Evolutionary conservation across 2,113 vertebrate genomes (phyloP), one percentile per base, ranked within the genome.

Genomic region (Gavialis gangeticus): DNA sequence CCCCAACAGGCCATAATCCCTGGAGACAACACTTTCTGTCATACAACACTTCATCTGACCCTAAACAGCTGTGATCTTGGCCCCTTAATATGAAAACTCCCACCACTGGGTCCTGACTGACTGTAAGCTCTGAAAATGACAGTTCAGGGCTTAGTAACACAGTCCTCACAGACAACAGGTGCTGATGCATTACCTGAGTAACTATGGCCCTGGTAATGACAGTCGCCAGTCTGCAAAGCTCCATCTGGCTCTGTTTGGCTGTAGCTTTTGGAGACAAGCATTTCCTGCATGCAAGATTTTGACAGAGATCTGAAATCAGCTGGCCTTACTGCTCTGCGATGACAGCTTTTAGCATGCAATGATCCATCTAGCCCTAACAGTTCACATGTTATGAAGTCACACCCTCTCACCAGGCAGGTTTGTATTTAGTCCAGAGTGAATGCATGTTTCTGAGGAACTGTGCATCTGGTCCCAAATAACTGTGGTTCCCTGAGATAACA

Each of bases 371-470:
- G 82, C 87, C 17, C 12, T 71, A 22, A 13, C 84, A 78, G 28
- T 10, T n/a, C 18, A 7, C 27, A 6, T 78, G 18, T 94, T 82
- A 84, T n/a, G 54, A 63, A 80, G 8, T 80, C 87, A 94, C 87
- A 94, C 93, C 91, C 78, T 82, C 82, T 80, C 46, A 46, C 94
- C 85, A 56, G 78, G n/a, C 64, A 91, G 87, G 88, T 96, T 93
- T 97, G 95, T 93, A 96, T 96, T 81, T 60, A 89, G 93, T 95
- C 95, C 85, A 92, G 96, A 95, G 75, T 15, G 66, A 89, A 85
- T 54, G 79, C 96, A 96, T 96, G 95, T 46, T 46, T 46, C 46
- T 46, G 46, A 46, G 46, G 46, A 46, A 46, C 46, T 46, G 46
- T 46, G 46, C 46, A 46, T 46, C 46, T 46, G 46, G 46, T 46